A percentile compares a stretch with the other conserved stretches of the same genome.
These are phyloP conservation scores for Drosophila paracracens DNA, from an alignment of 2,888 invertebrate genomes.

Conservation along the genomic window DNA sequence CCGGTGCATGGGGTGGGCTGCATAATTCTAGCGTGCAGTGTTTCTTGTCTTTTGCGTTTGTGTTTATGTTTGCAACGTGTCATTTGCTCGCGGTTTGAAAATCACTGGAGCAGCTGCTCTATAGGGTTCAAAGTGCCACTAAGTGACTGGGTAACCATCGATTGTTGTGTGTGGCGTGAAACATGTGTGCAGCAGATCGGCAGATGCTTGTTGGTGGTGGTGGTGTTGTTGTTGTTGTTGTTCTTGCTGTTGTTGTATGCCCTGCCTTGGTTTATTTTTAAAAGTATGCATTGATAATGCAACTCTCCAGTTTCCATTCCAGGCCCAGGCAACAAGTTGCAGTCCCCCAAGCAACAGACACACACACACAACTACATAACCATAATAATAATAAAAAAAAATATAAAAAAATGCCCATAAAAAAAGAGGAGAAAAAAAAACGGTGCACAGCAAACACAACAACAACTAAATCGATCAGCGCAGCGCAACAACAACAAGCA, in stretches of 20 bases:
- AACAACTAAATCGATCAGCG: constrained; percentile 59
- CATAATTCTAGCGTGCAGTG: constrained; percentile 47
- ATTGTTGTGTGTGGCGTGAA: constrained; percentile 49
- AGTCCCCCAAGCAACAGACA: constrained; percentile 45
- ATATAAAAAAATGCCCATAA: constrained; percentile 36
- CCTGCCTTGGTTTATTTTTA: constrained; percentile 69
- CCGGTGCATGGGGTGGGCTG: constrained; percentile 19
- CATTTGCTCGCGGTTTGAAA: constrained; percentile 48
- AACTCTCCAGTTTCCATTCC: constrained; percentile 48
- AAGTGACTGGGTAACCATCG: constrained; percentile 70
- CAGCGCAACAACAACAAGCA: constrained; percentile 48
- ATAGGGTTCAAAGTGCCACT: constrained; percentile 71
- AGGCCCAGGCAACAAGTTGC: constrained; percentile 68
- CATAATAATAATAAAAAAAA: constrained; percentile 49
- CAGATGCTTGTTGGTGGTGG: constrained; percentile 40
- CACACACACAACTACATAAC: constrained; percentile 25
- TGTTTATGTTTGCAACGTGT: constrained; percentile 27
- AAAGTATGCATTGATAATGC: constrained; percentile 57
- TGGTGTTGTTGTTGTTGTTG: constrained; percentile 13
- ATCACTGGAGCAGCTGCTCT: constrained; percentile 49
- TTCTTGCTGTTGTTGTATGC: constrained; percentile 26
- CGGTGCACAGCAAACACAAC: constrained; percentile 24
- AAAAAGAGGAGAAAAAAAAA: constrained; percentile 20
- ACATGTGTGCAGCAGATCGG: constrained; percentile 58
- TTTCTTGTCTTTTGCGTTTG: constrained; percentile 10